Base-by-base conservation (phyloP, 2,888 invertebrate genomes). In the Lycaena phlaeas region DNA sequence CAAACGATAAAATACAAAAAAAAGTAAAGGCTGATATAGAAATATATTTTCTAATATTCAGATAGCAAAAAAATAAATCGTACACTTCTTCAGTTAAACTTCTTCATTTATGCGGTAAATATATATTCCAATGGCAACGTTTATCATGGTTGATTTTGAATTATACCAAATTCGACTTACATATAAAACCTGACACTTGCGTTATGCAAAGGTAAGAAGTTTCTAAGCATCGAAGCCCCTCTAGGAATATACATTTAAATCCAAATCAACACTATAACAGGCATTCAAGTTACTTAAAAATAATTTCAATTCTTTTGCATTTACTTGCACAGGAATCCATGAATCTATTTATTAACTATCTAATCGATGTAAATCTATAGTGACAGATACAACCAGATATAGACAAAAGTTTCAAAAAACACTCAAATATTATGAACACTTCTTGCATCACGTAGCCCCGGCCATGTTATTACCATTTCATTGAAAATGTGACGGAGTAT, bases 171-270 rank as follows among this genome's bases (percentile, higher is more conserved):
- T n/a, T n/a, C n/a, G n/a, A n/a, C n/a, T n/a, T n/a, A n/a, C n/a
- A n/a, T n/a, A n/a, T n/a, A n/a, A n/a, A n/a, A n/a, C n/a, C n/a
- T n/a, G n/a, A n/a, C n/a, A n/a, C n/a, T n/a, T n/a, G n/a, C n/a
- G n/a, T n/a, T n/a, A n/a, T n/a, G n/a, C n/a, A n/a, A n/a, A n/a
- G n/a, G n/a, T n/a, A n/a, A n/a, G n/a, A n/a, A n/a, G n/a, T n/a
- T n/a, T n/a, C n/a, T n/a, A n/a, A n/a, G n/a, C n/a, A n/a, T n/a
- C n/a, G n/a, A n/a, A n/a, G n/a, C n/a, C n/a, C n/a, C n/a, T n/a
- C n/a, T n/a, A 68, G 61, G 44, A 52, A 56, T 68, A 77, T 74
- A 68, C 68, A 69, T 64, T 65, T 69, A 66, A 68, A 63, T 22
- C 7, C 7, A 2, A 11, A 12, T 12, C 4, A 3, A 34, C 11